Percentiles rank a stretch among this genome's conserved stretches.
Evolutionary conservation across 1,140 invertebrate species (phyloP).

Genomic region (Hylyphantes graminicola): DNA sequence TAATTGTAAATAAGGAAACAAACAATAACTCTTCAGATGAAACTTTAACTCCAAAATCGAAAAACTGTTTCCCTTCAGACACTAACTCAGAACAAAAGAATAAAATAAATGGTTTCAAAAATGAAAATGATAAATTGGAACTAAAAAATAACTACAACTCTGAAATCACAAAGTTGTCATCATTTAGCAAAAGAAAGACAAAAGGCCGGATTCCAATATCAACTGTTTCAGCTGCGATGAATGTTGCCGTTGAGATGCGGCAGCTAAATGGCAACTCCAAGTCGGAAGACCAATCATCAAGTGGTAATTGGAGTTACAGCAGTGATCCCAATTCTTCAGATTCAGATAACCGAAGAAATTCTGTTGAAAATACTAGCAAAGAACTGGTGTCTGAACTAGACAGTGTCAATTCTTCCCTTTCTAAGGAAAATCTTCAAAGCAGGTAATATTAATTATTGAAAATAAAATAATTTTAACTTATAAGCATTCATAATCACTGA

Average conservation of each 20-base stretch:
- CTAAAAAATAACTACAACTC: background rate
- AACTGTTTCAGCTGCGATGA: constrained; percentile 72
- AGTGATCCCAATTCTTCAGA: constrained; percentile 79
- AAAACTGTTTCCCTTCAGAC: background rate
- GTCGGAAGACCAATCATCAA: constrained; percentile 82
- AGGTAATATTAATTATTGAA: background rate
- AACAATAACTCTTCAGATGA: constrained; percentile 33
- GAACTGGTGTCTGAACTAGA: background rate
- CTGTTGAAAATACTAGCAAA: background rate
- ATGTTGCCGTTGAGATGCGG: constrained; percentile 76
- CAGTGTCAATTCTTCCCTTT: background rate
- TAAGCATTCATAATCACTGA: too few species aligned
- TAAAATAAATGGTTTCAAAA: background rate
- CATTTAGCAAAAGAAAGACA: constrained; percentile 12
- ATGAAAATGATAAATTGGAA: constrained; percentile 22
- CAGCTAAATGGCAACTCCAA: constrained; percentile 22
- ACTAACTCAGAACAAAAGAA: constrained; percentile 3
- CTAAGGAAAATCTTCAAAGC: constrained; percentile 2
- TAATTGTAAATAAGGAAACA: background rate
- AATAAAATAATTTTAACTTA: too few species aligned
- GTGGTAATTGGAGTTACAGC: constrained; percentile 89
- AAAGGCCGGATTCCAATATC: constrained; percentile 64
- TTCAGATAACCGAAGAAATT: constrained; percentile 65
- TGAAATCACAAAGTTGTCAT: background rate
- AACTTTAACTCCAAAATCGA: background rate